Percentiles rank a stretch among this genome's conserved stretches.
These are phyloP conservation scores for Lithophane semibrunnea DNA, from an alignment of 2,888 invertebrate species.

Conservation along the genomic window DNA sequence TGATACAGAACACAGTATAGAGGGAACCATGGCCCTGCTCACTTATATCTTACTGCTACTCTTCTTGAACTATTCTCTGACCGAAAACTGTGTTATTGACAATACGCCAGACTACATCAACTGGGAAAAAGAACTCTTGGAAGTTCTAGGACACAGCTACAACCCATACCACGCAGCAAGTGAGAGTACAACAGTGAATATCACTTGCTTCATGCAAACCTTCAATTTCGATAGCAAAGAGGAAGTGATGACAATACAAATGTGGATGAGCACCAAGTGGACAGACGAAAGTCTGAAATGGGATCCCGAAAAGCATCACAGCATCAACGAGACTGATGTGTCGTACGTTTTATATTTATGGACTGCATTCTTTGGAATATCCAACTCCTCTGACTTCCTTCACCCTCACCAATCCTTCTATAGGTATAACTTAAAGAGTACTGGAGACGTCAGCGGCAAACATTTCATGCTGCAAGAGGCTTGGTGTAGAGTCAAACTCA, in stretches of 20 bases:
- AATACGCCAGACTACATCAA: constrained; percentile 44
- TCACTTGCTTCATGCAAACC: constrained; percentile 63
- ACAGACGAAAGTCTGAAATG: constrained; percentile 69
- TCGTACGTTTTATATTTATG: constrained; percentile 51
- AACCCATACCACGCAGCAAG: background rate
- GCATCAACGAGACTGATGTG: constrained; percentile 49
- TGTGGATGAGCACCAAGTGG: constrained; percentile 62
- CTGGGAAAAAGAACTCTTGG: constrained; percentile 60
- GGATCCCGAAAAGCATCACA: constrained; percentile 69
- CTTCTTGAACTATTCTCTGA: background rate
- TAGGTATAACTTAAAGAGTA: constrained; percentile 53
- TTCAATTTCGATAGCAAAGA: constrained; percentile 68
- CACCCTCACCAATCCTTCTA: fast-evolving
- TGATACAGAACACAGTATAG: constrained; percentile 23
- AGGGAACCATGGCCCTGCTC: constrained; percentile 37
- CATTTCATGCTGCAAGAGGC: constrained; percentile 32
- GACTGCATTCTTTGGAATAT: constrained; percentile 64
- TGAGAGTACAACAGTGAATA: constrained; percentile 30
- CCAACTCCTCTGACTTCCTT: constrained; percentile 50
- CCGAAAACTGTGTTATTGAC: constrained; percentile 23
- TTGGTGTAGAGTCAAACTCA: constrained; percentile 66
- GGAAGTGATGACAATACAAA: constrained; percentile 65
- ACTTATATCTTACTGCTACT: constrained; percentile 34
- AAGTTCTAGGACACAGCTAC: constrained; percentile 32
- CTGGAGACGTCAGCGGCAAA: constrained; percentile 62